Conservation (phyloP, 1,140 invertebrate species). For the Drosophila mayri region DNA sequence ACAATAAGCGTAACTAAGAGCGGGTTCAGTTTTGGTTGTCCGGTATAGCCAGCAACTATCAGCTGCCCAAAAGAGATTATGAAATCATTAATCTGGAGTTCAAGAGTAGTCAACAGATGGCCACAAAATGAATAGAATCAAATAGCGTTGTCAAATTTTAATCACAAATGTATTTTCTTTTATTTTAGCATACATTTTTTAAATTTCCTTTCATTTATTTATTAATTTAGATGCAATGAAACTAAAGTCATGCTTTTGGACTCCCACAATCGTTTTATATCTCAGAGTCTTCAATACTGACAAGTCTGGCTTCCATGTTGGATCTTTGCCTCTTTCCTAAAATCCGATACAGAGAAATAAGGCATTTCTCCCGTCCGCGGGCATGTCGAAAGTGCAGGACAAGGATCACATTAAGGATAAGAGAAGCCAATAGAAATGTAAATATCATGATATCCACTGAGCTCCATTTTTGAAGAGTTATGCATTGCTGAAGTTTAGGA, state of each 20-base stretch:
- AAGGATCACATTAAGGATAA: slow-evolving; percentile 8
- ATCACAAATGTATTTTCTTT: background rate
- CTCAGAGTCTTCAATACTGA: slow-evolving; percentile 5
- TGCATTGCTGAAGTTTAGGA: background rate
- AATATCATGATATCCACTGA: background rate
- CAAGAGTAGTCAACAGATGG: background rate
- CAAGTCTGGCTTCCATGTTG: background rate
- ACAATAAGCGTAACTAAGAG: background rate
- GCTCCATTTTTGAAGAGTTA: background rate
- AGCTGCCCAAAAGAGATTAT: background rate
- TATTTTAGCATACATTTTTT: background rate
- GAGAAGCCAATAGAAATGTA: background rate
- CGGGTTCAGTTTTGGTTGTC: background rate
- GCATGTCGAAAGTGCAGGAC: background rate
- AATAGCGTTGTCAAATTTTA: background rate
- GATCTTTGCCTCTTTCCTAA: background rate
- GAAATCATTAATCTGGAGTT: background rate
- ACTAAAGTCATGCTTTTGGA: background rate
- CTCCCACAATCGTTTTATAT: background rate
- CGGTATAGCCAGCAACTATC: background rate
- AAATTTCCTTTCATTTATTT: background rate
- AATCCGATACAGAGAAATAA: background rate
- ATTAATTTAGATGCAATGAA: background rate
- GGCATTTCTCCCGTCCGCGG: background rate
- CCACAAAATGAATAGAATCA: background rate